These are phyloP conservation scores for Rhynchophorus ferrugineus DNA, from an alignment of 1,140 invertebrate genomes.

Conservation along the genomic window DNA sequence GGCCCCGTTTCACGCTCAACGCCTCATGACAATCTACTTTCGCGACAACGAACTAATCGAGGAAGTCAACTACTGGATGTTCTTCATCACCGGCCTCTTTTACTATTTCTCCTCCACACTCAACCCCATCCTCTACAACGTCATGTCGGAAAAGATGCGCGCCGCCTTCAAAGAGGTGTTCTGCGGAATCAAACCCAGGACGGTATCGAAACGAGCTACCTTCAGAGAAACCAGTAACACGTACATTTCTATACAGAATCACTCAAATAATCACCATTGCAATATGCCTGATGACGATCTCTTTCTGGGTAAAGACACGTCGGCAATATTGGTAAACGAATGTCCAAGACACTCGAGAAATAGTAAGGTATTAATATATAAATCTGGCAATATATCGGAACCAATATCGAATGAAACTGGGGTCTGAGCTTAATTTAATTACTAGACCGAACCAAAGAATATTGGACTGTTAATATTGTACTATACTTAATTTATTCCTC, in stretches of 20 bases:
- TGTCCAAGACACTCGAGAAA: not conserved
- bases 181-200: conserved; percentile 23
- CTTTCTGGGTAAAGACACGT: conserved; percentile 8
- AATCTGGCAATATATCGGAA: not conserved
- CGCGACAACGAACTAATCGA: conserved; percentile 51
- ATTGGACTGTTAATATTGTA: no score
- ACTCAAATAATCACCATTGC: conserved; percentile 4
- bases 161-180: conserved; percentile 61
- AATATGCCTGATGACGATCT: conserved; percentile 6
- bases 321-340: not conserved
- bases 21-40: conserved; percentile 64
- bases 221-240: conserved; percentile 18
- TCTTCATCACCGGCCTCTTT: conserved; percentile 68
- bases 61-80: conserved; percentile 69
- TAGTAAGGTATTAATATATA: conserved; percentile 2
- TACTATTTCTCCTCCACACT: conserved; percentile 86
- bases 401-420: conserved; percentile 9
- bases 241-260: conserved; percentile 11
- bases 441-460: not conserved
- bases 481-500: no score
- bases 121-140: conserved; percentile 86
- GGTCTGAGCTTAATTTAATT: conserved; percentile 1
- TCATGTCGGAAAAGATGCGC: conserved; percentile 82
- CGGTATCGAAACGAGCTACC: conserved; percentile 3
- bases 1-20: conserved; percentile 93